Evolutionary conservation across 2,797 vertebrate genomes (phyloP), one percentile per base, ranked within the genome.

Genomic region (Linurgus olivaceus): DNA sequence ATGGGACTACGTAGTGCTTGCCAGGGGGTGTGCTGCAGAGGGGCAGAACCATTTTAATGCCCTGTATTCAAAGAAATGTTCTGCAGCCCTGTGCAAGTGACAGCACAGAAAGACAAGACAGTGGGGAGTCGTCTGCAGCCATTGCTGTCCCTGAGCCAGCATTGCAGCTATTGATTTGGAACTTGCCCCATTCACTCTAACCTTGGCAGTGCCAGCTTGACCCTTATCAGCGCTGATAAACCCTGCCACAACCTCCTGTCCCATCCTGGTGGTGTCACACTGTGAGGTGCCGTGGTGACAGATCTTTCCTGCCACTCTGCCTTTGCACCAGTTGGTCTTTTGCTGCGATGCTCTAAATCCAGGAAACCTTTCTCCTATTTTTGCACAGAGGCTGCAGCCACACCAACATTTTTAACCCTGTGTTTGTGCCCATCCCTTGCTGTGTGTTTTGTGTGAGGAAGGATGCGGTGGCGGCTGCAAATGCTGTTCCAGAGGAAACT

Each of bases 401-500:
- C 55, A 58, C 5, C 35, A 50, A 11, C 37, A n/a, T 40, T 78
- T 62, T 51, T 33, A 40, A 52, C 52, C 70, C 16, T 2, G 3
- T 17, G 47, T 52, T 51, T 33, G 21, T 42, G 33, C 40, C 71
- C n/a, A 35, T 9, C 28, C 10, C 62, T 77, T 62, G n/a, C 62
- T n/a, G 68, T 63, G 62, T 7, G 1, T 73, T 68, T 81, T 9
- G 3, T 35, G 15, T 2, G 18, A 94, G 12, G 37, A 82, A 97
- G 67, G 74, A 98, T 98, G 96, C 12, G 68, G 40, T 10, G 76
- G 24, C 31, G 14, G 18, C 75, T 98, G 29, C 92, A 93, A 81
- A 93, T 17, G 0, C 51, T 96, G 59, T 47, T 96, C 40, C 97
- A 96, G 52, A 97, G 97, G 85, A 97, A 96, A 88, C 94, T 95